Conservation (phyloP, 2,113 vertebrate species). For the Erythrocercus mccallii region DNA sequence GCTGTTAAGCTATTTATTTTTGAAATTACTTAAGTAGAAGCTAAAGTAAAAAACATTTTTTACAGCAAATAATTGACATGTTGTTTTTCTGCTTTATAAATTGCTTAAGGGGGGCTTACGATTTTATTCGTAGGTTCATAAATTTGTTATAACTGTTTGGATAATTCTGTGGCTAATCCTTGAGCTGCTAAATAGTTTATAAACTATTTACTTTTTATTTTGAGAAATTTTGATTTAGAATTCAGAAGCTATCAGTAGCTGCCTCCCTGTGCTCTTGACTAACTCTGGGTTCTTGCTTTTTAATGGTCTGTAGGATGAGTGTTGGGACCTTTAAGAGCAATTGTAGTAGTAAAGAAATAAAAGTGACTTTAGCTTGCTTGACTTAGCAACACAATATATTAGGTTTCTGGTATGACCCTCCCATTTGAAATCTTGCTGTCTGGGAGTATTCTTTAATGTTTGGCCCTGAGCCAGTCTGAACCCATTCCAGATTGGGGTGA, state of each 20-base stretch:
- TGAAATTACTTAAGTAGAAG: neutral
- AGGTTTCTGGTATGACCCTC: neutral
- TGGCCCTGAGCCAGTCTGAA: neutral
- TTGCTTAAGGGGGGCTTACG: neutral
- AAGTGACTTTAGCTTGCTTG: neutral
- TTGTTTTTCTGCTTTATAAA: slow-evolving; percentile 12
- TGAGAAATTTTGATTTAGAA: neutral
- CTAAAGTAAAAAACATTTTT: neutral
- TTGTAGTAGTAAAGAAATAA: neutral
- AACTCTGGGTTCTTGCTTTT: neutral
- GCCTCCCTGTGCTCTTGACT: neutral
- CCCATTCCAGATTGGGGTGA: rapidly evolving
- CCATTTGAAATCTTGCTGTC: neutral
- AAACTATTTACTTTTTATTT: neutral
- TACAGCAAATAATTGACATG: neutral
- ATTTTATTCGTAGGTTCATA: neutral
- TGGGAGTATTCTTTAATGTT: neutral
- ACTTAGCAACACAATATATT: neutral
- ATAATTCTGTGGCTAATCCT: neutral
- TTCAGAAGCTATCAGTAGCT: neutral
- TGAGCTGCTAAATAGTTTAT: neutral
- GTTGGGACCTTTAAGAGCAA: neutral
- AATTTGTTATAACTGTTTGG: neutral
- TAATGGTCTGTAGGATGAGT: neutral
- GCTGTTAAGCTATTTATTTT: neutral